Evolutionary conservation across 2,888 invertebrate genomes (phyloP), one percentile per base, ranked within the genome.

Genomic region (Invenusta paracnida): DNA sequence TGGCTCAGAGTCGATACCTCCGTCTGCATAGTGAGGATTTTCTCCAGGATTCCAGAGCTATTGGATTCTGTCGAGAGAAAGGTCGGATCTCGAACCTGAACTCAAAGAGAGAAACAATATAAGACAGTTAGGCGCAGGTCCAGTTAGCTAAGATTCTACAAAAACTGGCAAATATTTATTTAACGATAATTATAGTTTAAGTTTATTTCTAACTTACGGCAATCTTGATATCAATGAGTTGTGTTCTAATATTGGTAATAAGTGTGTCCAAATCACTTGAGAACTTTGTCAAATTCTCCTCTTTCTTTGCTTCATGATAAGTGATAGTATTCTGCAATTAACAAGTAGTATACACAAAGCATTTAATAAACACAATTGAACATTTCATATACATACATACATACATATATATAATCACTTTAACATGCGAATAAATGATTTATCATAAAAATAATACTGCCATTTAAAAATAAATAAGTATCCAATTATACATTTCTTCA

Each of bases 261-360:
- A 91, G 89, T 0, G 88, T 87, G 86, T 91, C 90, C 30, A 91
- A 88, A 86, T 91, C 90, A 1, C 89, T 88, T 85, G 90, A 90
- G 88, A 91, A 91, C 88, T 91, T 90, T 29, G 90, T 88, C 48
- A 91, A 91, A 87, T 91, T 91, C 87, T 91, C 91, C 86, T 91
- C 91, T 85, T 91, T 91, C 88, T 91, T 91, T 29, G 91, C 91
- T 87, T 91, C 91, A 87, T 90, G 90, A 88, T 89, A 91, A 84
- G 91, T 87, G 30, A 91, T 89, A 30, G 90, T 90, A 25, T 90
- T 89, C 91, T 91, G 88, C n/a, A n/a, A n/a, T n/a, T n/a, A n/a
- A n/a, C n/a, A n/a, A n/a, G n/a, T n/a, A n/a, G n/a, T n/a, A n/a
- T n/a, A n/a, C n/a, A n/a, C n/a, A n/a, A n/a, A n/a, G n/a, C n/a